A percentile compares a stretch with the other conserved stretches of the same genome.
phyloP scores from a whole-genome alignment of 1,140 invertebrate species.

The Apis laboriosa region DNA sequence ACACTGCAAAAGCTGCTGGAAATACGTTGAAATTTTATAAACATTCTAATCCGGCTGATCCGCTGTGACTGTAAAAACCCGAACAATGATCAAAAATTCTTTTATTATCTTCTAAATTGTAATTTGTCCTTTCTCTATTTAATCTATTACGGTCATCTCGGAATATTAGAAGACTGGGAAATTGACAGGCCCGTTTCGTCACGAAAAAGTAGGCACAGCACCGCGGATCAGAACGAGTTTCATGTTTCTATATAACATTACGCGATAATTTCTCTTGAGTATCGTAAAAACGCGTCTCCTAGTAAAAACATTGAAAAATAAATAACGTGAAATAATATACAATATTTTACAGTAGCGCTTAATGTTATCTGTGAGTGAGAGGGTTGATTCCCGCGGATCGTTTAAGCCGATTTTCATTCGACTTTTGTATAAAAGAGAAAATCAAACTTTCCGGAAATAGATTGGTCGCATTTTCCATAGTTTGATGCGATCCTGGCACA shows the following conservation, averaged over 20 bases:
- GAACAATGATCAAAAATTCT: neutral
- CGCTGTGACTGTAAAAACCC: conserved; percentile 38
- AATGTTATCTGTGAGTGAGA: conserved; percentile 60
- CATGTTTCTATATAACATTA: conserved; percentile 56
- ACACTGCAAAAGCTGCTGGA: conserved; percentile 71
- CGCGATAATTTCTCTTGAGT: conserved; percentile 58
- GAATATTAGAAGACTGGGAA: neutral
- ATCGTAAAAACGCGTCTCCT: conserved; percentile 71
- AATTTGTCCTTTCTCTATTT: neutral
- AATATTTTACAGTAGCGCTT: conserved; percentile 76
- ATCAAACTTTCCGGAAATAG: neutral
- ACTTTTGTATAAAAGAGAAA: conserved; percentile 3
- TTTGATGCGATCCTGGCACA: neutral
- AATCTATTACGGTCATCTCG: neutral
- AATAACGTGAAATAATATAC: conserved; percentile 75
- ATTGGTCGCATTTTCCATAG: conserved; percentile 22
- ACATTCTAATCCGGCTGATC: conserved; percentile 62
- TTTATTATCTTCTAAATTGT: neutral
- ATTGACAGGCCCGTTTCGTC: neutral
- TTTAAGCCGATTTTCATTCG: conserved; percentile 37
- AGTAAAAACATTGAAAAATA: conserved; percentile 74
- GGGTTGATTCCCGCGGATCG: conserved; percentile 64
- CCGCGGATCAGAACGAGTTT: conserved; percentile 30
- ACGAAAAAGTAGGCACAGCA: conserved; percentile 13
- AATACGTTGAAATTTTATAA: conserved; percentile 72